Evolutionary conservation across 2,888 invertebrate species (phyloP).

Genomic region (Bombylius discolor): DNA sequence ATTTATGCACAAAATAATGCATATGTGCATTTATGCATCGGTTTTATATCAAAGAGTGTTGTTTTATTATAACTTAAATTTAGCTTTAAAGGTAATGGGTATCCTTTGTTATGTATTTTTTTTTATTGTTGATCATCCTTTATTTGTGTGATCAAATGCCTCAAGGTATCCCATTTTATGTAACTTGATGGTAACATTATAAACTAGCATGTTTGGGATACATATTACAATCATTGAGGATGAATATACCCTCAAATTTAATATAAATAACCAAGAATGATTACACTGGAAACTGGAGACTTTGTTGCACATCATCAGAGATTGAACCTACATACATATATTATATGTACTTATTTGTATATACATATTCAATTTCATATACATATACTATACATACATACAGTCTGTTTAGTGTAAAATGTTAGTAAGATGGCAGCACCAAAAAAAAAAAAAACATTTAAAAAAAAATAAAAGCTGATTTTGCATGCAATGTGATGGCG

Average conservation of each 20-base stretch:
- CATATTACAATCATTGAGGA: too few species aligned
- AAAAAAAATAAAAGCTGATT: background rate
- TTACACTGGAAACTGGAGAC: background rate
- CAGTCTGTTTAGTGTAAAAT: too few species aligned
- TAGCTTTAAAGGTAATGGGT: background rate
- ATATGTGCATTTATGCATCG: slow-evolving; percentile 8
- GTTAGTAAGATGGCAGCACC: too few species aligned
- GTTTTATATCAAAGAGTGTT: background rate
- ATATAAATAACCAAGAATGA: too few species aligned
- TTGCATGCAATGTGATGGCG: background rate
- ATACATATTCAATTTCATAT: too few species aligned
- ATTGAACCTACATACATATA: too few species aligned
- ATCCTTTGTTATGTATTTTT: background rate
- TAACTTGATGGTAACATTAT: too few species aligned
- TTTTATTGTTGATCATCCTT: background rate
- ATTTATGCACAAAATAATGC: slow-evolving; percentile 14
- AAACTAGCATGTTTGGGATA: too few species aligned
- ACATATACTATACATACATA: too few species aligned
- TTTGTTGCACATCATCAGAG: background rate
- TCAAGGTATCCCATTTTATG: background rate
- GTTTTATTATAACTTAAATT: background rate
- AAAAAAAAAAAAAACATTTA: too few species aligned
- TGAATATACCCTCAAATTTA: too few species aligned
- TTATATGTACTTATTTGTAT: too few species aligned
- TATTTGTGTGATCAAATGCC: background rate